These are phyloP conservation scores for Entomobrya multifasciata DNA, from an alignment of 2,888 invertebrate genomes.

Conservation along the genomic window DNA sequence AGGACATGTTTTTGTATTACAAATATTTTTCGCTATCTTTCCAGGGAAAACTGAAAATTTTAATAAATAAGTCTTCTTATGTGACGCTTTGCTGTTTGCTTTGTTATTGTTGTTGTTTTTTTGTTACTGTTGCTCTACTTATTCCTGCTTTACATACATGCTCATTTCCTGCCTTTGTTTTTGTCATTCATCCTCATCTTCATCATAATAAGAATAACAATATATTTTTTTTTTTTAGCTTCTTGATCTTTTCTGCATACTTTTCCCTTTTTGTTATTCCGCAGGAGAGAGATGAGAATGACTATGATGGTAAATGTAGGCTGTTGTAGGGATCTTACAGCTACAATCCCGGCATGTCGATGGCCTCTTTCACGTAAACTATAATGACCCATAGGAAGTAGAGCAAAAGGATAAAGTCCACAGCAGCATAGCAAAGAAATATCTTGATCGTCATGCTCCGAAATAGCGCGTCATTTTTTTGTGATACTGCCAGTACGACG, in stretches of 20 bases:
- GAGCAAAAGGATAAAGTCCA: constrained; percentile 79
- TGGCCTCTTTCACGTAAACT: constrained; percentile 79
- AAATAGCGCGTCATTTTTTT: constrained; percentile 78
- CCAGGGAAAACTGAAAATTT: constrained; percentile 16
- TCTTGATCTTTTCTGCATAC: not conserved
- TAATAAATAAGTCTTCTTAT: constrained; percentile 29
- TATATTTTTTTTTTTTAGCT: not conserved
- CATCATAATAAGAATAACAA: constrained; percentile 16
- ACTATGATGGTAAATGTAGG: constrained; percentile 6
- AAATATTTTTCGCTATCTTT: not conserved
- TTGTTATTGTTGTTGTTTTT: no score
- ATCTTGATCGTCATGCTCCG: constrained; percentile 78
- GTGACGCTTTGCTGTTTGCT: constrained; percentile 6
- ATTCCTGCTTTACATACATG: not conserved
- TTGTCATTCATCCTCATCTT: no score
- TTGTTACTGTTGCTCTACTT: not conserved
- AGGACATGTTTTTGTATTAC: constrained; percentile 15
- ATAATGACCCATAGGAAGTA: constrained; percentile 80
- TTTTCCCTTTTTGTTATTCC: constrained; percentile 8
- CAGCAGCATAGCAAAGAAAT: constrained; percentile 78
- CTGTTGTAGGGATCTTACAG: no score
- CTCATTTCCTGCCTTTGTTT: constrained; percentile 39
- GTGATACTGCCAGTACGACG: constrained; percentile 79
- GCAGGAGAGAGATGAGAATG: not conserved
- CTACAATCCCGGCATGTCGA: constrained; percentile 79